Conservation (phyloP, 64 coral and sea anemone genomes). For the Stylophora pistillata region DNA sequence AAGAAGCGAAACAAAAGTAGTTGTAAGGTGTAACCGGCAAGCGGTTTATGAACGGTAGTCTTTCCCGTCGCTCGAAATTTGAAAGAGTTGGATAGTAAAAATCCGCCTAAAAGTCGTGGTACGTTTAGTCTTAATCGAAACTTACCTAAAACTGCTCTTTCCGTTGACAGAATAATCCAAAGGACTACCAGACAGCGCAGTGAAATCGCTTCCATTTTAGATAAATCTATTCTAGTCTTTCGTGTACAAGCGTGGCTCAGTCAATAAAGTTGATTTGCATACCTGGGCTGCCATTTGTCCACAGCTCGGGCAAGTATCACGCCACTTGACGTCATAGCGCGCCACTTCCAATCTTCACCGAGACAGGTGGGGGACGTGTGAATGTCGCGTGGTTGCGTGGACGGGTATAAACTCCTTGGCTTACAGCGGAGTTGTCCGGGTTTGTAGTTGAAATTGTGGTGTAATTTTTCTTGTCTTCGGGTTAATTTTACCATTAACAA, state of each 20-base stretch:
- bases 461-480: neutral
- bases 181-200: neutral
- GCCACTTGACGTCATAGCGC: constrained; percentile 73
- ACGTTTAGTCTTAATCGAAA: neutral
- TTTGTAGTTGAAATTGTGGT: neutral
- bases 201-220: neutral
- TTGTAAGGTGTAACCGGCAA: constrained; percentile 7
- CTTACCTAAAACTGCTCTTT: constrained; percentile 9
- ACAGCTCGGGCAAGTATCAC: constrained; percentile 43
- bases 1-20: neutral
- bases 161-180: neutral
- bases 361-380: neutral
- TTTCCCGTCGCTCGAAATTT: neutral
- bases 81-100: neutral
- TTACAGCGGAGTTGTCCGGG: too few relatives aligned
- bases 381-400: neutral
- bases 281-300: neutral
- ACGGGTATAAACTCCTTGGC: too few relatives aligned
- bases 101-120: neutral
- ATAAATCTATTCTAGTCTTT: neutral
- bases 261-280: neutral
- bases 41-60: constrained; percentile 1
- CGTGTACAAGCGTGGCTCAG: neutral
- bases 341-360: neutral
- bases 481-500: neutral